Evolutionary conservation across 2,113 vertebrate genomes (phyloP).

Genomic region (Tragelaphus buxtoni): DNA sequence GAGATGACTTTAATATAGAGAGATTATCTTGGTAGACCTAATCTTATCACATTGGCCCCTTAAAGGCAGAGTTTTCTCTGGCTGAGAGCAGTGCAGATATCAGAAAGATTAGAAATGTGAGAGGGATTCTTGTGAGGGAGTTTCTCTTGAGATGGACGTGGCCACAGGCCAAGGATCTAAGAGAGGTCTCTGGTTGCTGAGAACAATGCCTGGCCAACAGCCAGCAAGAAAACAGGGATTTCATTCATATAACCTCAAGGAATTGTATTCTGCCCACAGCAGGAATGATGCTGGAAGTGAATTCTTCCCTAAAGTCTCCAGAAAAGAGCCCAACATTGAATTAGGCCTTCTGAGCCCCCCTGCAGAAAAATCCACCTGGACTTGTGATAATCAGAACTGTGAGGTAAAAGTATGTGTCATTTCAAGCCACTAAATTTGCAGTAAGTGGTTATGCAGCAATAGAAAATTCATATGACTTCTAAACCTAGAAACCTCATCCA

Average conservation of each 20-base stretch:
- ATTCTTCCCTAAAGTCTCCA: background rate
- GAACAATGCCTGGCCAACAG: background rate
- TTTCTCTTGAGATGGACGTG: background rate
- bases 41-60: background rate
- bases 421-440: background rate
- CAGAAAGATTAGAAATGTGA: background rate
- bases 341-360: background rate
- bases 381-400: background rate
- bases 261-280: background rate
- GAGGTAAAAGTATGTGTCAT: background rate
- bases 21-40: background rate
- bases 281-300: background rate
- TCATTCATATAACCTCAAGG: background rate
- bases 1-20: background rate
- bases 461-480: background rate
- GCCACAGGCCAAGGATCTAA: background rate
- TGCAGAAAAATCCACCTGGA: background rate
- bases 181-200: background rate
- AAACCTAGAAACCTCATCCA: background rate
- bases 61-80: constrained; percentile 32
- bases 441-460: background rate
- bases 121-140: background rate
- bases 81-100: background rate
- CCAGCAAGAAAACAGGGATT: background rate
- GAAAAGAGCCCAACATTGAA: background rate